Percentiles rank a stretch among this genome's conserved stretches.
Evolutionary conservation across 2,113 vertebrate genomes (phyloP).

Genomic region (Hypocryptadius cinnamomeus): DNA sequence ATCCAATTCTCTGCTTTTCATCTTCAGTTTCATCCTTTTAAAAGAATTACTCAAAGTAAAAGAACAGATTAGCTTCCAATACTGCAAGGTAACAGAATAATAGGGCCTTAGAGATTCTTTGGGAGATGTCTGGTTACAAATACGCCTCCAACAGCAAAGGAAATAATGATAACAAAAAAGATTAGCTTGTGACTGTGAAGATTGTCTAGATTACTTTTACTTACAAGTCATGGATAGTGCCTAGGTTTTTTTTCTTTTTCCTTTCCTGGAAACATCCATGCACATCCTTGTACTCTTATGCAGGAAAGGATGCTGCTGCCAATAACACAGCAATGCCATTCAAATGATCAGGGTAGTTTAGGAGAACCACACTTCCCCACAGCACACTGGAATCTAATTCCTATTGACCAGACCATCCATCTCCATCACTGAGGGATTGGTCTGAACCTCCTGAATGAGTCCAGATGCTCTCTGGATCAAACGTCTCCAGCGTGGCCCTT

Average conservation of each 20-base stretch:
- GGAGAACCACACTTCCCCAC: not conserved
- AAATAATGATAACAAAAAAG: not conserved
- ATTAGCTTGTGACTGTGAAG: not conserved
- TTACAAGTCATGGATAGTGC: not conserved
- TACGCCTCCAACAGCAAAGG: not conserved
- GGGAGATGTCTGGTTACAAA: not conserved
- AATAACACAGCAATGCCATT: not conserved
- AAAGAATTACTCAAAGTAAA: slow-evolving; percentile 12
- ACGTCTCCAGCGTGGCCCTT: not conserved
- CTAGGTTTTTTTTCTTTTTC: not conserved
- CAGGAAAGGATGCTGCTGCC: not conserved
- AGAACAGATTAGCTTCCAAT: slow-evolving; percentile 16
- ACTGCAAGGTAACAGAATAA: not conserved
- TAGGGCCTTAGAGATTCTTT: not conserved
- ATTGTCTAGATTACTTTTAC: not conserved
- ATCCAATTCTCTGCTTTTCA: not conserved
- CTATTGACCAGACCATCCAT: not conserved
- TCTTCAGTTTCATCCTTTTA: slow-evolving; percentile 14
- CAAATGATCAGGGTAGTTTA: not conserved
- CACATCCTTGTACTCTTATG: not conserved
- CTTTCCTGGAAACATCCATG: not conserved
- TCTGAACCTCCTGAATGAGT: not conserved
- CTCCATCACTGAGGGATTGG: not conserved
- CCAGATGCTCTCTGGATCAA: slow-evolving; percentile 35
- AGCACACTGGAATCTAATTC: not conserved